Base-by-base conservation (phyloP, 1,140 invertebrate genomes). In the Rhagoletis zephyria region DNA sequence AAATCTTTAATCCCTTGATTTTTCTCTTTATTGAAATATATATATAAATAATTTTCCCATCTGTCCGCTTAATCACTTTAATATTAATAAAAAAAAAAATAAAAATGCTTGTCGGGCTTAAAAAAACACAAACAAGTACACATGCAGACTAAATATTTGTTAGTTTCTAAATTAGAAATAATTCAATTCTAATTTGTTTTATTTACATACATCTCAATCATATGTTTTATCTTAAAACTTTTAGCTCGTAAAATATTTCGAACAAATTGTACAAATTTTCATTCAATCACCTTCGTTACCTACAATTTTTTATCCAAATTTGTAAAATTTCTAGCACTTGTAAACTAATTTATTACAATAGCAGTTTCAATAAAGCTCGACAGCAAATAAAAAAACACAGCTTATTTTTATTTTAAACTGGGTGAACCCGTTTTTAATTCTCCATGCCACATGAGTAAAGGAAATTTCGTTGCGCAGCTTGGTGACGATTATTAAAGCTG, bases 81-180 rank as follows among this genome's bases (percentile, higher is more conserved):
- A 74, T 48, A 74, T 48, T 74, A 45, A 4, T 16, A 14, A 63
- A 63, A 63, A 63, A 4, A 56, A 56, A 56, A 56, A 63, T 63
- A 74, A 74, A 74, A 74, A 74, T 74, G 74, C 74, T 81, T 7
- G 74, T 81, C 74, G 74, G 19, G 48, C 56, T 81, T 81, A 16
- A 6, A 40, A 45, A 48, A 74, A 30, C 70, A 40, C 40, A 7
- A 6, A 48, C 42, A 51, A 5, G n/a, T 67, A 7, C 10, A 48
- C 42, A 51, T 14, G n/a, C 16, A n/a, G 3, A 48, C 70, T 51
- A 45, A 51, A 12, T 74, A 42, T 48, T 16, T 56, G 63, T 16
- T 64, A 64, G 19, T 10, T 16, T 48, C 10, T 3, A 67, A 10
- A 67, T 45, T 4, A 48, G 16, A 74, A 74, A 42, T 67, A 56